These are phyloP conservation scores for Conops quadrifasciatus DNA, from an alignment of 2,888 invertebrate species.

Conservation along the genomic window DNA sequence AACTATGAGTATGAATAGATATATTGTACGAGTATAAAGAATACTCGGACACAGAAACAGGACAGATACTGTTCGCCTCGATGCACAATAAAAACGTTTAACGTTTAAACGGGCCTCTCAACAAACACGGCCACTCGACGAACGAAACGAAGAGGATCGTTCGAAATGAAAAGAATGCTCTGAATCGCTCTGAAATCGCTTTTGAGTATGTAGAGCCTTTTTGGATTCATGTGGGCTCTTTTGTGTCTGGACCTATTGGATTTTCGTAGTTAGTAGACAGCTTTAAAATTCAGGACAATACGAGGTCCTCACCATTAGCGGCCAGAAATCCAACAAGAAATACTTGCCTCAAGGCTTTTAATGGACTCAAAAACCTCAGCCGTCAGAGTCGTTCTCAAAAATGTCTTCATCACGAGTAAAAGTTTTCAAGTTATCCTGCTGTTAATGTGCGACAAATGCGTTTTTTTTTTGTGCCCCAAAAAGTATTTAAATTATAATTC, in stretches of 20 bases:
- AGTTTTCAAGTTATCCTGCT: too few species aligned
- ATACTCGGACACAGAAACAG: not conserved
- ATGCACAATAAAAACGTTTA: slow-evolving; percentile 28
- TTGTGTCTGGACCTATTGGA: too few species aligned
- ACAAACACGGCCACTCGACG: not conserved
- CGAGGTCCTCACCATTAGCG: too few species aligned
- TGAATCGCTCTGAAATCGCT: slow-evolving; percentile 24
- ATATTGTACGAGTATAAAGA: not conserved
- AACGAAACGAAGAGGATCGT: too few species aligned
- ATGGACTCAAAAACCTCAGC: not conserved
- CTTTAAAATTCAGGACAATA: too few species aligned
- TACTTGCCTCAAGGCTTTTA: not conserved
- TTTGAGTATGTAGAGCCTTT: slow-evolving; percentile 33
- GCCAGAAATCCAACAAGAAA: too few species aligned
- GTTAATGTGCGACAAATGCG: too few species aligned
- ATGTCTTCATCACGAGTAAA: too few species aligned
- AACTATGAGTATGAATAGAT: not conserved
- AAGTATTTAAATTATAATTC: too few species aligned
- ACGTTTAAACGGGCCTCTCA: slow-evolving; percentile 22
- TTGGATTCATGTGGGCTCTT: slow-evolving; percentile 21
- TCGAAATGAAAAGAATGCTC: not conserved
- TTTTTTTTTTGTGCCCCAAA: too few species aligned
- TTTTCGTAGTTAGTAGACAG: too few species aligned
- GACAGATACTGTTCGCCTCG: not conserved
- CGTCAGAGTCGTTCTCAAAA: not conserved